These are phyloP conservation scores for Caretta caretta DNA, from an alignment of 2,113 vertebrate species.

Conservation along the genomic window DNA sequence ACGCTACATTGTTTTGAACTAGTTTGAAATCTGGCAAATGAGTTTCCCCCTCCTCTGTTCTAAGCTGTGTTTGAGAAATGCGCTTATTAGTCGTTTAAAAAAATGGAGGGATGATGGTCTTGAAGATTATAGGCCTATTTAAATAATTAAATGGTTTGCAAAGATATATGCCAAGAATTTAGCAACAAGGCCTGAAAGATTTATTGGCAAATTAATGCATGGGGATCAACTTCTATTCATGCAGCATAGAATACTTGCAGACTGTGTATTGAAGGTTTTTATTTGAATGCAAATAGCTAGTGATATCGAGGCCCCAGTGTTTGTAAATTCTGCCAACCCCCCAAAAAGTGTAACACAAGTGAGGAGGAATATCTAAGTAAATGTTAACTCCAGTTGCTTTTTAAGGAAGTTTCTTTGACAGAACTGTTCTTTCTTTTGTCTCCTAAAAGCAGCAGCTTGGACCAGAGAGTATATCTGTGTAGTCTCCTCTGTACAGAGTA, in stretches of 20 bases:
- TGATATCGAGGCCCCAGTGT: constrained; percentile 12
- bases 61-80: neutral
- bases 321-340: constrained; percentile 42
- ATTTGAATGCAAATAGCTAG: constrained; percentile 57
- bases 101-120: constrained; percentile 22
- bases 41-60: neutral
- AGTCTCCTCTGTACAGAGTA: neutral
- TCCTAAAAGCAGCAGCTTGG: neutral
- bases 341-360: neutral
- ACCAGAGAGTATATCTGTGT: neutral
- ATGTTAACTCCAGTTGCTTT: neutral
- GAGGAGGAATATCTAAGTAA: constrained; percentile 4
- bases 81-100: constrained; percentile 20
- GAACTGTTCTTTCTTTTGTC: neutral
- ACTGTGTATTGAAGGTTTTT: constrained; percentile 49
- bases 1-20: neutral
- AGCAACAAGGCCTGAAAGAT: constrained; percentile 42
- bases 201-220: constrained; percentile 64
- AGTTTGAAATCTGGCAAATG: neutral
- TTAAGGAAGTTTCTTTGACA: neutral
- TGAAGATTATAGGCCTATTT: constrained; percentile 54
- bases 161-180: constrained; percentile 63
- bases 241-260: constrained; percentile 60
- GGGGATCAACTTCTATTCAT: constrained; percentile 54
- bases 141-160: constrained; percentile 63